These are phyloP conservation scores for Turritopsis dohrnii DNA, from an alignment of 30 jellyfish, hydroid and myxozoan genomes.

Conservation along the genomic window DNA sequence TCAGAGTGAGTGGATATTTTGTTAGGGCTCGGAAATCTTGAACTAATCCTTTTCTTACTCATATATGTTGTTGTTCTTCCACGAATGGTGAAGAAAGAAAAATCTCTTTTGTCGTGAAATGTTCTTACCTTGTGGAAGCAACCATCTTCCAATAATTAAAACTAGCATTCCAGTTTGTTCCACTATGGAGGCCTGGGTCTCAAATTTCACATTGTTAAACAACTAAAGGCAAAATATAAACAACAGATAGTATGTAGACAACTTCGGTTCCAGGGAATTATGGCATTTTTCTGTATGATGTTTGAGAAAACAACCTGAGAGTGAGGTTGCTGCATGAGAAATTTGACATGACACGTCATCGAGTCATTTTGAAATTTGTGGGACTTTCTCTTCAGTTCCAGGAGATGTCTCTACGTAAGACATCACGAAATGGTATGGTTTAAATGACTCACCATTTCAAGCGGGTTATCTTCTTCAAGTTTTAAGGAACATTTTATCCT, in stretches of 20 bases:
- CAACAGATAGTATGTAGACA: neutral
- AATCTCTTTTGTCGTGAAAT: neutral
- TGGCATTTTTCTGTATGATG: too few species aligned
- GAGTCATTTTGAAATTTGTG: too few species aligned
- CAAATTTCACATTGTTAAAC: conserved; percentile 22
- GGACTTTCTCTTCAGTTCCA: too few species aligned
- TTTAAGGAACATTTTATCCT: neutral
- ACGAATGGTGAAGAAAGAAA: neutral
- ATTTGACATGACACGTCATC: too few species aligned
- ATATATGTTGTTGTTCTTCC: neutral
- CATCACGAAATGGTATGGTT: neutral
- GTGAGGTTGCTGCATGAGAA: too few species aligned
- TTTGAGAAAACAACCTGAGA: too few species aligned
- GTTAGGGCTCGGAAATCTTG: too few species aligned
- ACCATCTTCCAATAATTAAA: conserved; percentile 93
- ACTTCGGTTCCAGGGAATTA: neutral
- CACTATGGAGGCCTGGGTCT: conserved; percentile 50
- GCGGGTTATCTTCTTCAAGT: neutral
- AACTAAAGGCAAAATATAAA: conserved; percentile 31
- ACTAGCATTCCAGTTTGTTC: conserved; percentile 94
- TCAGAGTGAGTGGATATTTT: too few species aligned
- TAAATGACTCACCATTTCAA: neutral
- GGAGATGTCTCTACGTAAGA: too few species aligned
- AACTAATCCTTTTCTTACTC: neutral
- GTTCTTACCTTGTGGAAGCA: conserved; percentile 57